Conservation (phyloP, 2,888 invertebrate species). For the Cremastobaeus sp. region DNA sequence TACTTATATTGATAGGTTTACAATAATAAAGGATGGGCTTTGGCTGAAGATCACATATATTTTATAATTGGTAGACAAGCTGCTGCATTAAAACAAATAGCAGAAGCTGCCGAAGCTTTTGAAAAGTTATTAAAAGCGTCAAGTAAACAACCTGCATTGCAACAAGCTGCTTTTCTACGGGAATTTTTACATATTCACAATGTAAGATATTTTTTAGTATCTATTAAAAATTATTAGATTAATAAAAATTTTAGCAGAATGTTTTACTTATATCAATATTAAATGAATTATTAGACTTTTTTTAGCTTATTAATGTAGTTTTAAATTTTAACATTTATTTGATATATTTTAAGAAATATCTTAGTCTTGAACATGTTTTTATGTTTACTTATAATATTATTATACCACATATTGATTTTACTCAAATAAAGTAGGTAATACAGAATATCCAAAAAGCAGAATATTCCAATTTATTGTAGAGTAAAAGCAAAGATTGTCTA, state of each 20-base stretch:
- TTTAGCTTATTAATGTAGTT: not conserved
- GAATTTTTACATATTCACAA: constrained; percentile 92
- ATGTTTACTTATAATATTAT: too few relatives aligned
- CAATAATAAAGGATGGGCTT: constrained; percentile 89
- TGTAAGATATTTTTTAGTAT: constrained; percentile 79
- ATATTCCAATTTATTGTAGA: too few relatives aligned
- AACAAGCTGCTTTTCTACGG: constrained; percentile 89
- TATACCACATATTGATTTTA: too few relatives aligned
- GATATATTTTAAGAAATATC: too few relatives aligned
- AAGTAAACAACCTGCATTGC: constrained; percentile 85
- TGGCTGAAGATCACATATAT: constrained; percentile 97
- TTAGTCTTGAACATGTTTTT: too few relatives aligned
- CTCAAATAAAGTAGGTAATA: too few relatives aligned
- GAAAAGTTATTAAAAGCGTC: constrained; percentile 86
- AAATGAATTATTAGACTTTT: not conserved
- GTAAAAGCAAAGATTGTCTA: too few relatives aligned
- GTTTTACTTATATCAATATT: not conserved
- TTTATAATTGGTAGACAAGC: constrained; percentile 95
- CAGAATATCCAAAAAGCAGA: too few relatives aligned
- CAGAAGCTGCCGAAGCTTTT: constrained; percentile 87
- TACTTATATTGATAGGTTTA: constrained; percentile 83
- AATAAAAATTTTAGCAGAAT: not conserved
- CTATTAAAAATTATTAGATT: constrained; percentile 6
- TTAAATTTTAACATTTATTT: too few relatives aligned
- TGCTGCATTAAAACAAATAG: constrained; percentile 86